phyloP scores from a whole-genome alignment of 2,113 vertebrate genomes.

The Amblyopsis rosae region DNA sequence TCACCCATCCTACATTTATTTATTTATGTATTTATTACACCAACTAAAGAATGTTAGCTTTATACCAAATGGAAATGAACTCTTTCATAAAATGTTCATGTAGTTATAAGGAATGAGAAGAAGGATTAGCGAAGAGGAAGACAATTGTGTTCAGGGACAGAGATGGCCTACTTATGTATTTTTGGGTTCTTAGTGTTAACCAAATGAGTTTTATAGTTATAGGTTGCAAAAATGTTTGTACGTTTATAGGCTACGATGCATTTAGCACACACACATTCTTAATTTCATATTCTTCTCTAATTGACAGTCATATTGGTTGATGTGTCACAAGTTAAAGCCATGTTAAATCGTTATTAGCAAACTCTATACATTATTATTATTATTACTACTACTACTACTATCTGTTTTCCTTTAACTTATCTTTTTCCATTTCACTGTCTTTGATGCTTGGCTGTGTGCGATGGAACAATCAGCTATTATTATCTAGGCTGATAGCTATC shows the following conservation, averaged over 20 bases:
- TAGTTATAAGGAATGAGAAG: not conserved
- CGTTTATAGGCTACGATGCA: not conserved
- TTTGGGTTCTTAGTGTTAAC: conserved; percentile 27
- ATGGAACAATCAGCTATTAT: conserved; percentile 67
- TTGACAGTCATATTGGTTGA: not conserved
- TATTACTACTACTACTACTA: not conserved
- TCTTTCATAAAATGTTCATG: not conserved
- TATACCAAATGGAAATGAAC: not conserved
- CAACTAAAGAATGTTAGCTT: too few relatives aligned
- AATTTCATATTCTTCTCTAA: not conserved
- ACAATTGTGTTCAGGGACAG: conserved; percentile 27
- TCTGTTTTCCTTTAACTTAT: not conserved
- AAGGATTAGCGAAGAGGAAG: conserved; percentile 9
- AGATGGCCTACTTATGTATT: conserved; percentile 40
- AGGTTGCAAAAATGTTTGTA: not conserved
- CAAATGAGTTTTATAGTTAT: conserved; percentile 16
- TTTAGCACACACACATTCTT: conserved; percentile 16
- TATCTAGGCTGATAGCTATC: conserved; percentile 42
- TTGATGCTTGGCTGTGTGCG: conserved; percentile 43
- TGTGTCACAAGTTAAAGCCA: too few relatives aligned
- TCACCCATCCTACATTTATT: too few relatives aligned
- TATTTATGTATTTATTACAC: too few relatives aligned
- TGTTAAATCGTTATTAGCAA: too few relatives aligned
- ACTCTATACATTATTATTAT: too few relatives aligned
- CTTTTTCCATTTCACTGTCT: conserved; percentile 24